Percentiles rank a stretch among this genome's conserved stretches.
Evolutionary conservation across 2,113 vertebrate species (phyloP).

Genomic region (Saccopteryx leptura): DNA sequence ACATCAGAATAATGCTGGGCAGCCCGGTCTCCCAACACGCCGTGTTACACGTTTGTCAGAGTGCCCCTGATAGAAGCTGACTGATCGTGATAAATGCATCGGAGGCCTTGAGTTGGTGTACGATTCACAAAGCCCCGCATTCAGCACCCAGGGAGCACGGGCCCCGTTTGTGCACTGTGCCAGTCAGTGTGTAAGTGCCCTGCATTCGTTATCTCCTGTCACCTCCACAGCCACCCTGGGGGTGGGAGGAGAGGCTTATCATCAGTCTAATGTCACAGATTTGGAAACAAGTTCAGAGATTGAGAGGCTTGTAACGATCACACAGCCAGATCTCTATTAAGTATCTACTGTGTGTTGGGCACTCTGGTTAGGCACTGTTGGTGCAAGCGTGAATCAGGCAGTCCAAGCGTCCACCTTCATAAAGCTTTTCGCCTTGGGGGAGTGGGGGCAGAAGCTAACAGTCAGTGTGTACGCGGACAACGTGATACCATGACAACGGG

Average conservation of each 20-base stretch:
- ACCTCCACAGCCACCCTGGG: neutral
- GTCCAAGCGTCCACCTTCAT: neutral
- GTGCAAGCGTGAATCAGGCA: neutral
- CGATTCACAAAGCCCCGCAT: slow-evolving; percentile 3
- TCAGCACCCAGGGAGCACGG: neutral
- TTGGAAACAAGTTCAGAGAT: slow-evolving; percentile 13
- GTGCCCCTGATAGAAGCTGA: slow-evolving; percentile 25
- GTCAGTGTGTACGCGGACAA: neutral
- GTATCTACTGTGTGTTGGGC: neutral
- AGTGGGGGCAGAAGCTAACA: neutral
- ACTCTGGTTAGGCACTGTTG: neutral
- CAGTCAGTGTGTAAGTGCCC: neutral
- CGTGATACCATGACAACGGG: no score
- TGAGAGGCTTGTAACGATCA: neutral
- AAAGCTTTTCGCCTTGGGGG: neutral
- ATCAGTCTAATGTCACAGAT: neutral
- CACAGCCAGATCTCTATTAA: neutral
- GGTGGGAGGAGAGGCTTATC: neutral
- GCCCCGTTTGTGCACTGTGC: accelerated
- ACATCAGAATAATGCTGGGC: slow-evolving; percentile 48
- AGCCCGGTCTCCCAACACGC: neutral
- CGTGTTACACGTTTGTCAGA: slow-evolving; percentile 49
- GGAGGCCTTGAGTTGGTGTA: neutral
- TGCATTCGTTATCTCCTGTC: neutral
- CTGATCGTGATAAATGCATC: slow-evolving; percentile 56